Evolutionary conservation across 1,140 invertebrate genomes (phyloP).

Genomic region (Scaptomyza hsui): DNA sequence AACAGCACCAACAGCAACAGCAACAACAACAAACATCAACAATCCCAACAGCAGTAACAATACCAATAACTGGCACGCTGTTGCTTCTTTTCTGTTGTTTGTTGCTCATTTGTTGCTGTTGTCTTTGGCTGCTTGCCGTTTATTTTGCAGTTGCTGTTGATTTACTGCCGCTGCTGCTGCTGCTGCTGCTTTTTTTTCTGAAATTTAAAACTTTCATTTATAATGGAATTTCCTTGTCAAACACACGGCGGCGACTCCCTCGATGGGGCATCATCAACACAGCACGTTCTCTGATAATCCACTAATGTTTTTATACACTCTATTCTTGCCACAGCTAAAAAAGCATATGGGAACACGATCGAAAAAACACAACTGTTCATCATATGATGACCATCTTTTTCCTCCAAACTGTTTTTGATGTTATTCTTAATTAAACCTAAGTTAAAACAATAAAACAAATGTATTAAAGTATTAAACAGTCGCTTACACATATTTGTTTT

Average conservation of each 20-base stretch:
- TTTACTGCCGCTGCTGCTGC: conserved; percentile 35
- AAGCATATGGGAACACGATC: too few relatives aligned
- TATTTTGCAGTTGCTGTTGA: conserved; percentile 50
- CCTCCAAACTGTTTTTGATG: too few relatives aligned
- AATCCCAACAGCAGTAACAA: conserved; percentile 37
- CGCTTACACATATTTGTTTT: conserved; percentile 31
- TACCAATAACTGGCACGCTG: conserved; percentile 64
- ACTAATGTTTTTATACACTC: conserved; percentile 56
- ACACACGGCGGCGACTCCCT: conserved; percentile 57
- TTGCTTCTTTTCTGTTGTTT: conserved; percentile 42
- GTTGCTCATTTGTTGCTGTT: conserved; percentile 44
- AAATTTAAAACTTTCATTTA: conserved; percentile 79
- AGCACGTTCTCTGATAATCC: conserved; percentile 57
- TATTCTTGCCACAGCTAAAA: too few relatives aligned
- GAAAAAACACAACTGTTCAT: too few relatives aligned
- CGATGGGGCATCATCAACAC: conserved; percentile 38
- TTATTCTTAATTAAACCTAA: too few relatives aligned
- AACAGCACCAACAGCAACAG: conserved; percentile 33
- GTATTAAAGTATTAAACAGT: too few relatives aligned
- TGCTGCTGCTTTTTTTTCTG: conserved; percentile 21
- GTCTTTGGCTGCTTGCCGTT: conserved; percentile 47
- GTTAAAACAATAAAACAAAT: too few relatives aligned
- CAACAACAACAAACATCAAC: conserved; percentile 38
- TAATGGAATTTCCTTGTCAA: conserved; percentile 79
- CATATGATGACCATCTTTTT: too few relatives aligned